phyloP scores from a whole-genome alignment of 2,797 vertebrate species.

The Chelonia mydas region DNA sequence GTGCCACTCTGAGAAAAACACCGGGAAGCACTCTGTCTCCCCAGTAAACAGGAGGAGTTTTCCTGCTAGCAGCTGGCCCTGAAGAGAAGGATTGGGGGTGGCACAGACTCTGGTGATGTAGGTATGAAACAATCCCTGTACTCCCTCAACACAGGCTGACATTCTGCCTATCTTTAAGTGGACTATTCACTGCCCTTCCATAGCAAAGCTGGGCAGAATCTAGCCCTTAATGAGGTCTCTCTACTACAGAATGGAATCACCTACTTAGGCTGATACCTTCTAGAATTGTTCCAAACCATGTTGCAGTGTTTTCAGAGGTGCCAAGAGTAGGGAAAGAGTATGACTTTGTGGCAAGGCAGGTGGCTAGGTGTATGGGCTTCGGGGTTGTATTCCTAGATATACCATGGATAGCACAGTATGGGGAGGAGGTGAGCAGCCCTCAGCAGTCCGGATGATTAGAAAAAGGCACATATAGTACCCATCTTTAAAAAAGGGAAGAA shows the following conservation, averaged over 20 bases:
- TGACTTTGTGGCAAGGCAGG: neutral
- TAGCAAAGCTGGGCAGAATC: neutral
- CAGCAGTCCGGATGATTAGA: no score
- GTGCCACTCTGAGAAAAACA: neutral
- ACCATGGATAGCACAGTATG: neutral
- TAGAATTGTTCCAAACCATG: accelerated
- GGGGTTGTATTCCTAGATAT: conserved; percentile 36
- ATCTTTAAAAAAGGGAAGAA: no score
- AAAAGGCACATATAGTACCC: no score
- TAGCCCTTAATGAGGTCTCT: neutral
- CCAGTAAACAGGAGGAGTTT: accelerated
- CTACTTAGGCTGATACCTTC: accelerated
- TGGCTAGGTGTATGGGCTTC: neutral
- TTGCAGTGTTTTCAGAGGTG: neutral
- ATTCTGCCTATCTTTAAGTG: accelerated
- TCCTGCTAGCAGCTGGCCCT: neutral
- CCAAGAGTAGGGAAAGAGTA: neutral
- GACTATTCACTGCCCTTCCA: neutral
- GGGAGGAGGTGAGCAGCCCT: no score
- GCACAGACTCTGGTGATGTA: no score
- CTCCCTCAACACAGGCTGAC: neutral
- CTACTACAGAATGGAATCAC: neutral
- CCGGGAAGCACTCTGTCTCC: neutral
- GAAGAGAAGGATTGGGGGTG: neutral
- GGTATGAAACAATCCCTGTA: neutral